Evolutionary conservation across 1,140 invertebrate species (phyloP).

Genomic region (Cherax quadricarinatus): DNA sequence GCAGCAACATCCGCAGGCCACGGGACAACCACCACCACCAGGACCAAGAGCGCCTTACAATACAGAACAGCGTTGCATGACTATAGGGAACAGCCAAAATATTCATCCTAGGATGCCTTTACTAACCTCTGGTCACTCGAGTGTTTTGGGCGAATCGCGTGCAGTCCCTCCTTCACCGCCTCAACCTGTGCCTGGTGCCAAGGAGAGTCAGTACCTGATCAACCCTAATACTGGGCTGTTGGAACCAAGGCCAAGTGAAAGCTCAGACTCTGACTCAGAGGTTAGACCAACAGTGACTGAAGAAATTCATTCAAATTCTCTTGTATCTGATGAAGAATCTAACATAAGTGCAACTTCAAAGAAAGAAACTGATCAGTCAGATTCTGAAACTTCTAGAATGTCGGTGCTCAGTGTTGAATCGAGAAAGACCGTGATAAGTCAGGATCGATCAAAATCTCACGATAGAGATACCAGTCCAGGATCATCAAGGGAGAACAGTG

Average conservation of each 20-base stretch:
- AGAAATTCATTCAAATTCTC: constrained; percentile 79
- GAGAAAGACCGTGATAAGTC: constrained; percentile 39
- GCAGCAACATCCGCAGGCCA: constrained; percentile 70
- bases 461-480: constrained; percentile 70
- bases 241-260: constrained; percentile 83
- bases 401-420: constrained; percentile 78
- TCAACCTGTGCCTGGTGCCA: constrained; percentile 38
- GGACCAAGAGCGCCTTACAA: constrained; percentile 28
- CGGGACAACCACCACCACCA: constrained; percentile 68
- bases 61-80: constrained; percentile 30
- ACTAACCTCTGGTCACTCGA: constrained; percentile 9
- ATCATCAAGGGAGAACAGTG: constrained; percentile 60
- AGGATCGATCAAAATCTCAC: constrained; percentile 69
- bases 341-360: constrained; percentile 69
- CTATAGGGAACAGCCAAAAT: background rate
- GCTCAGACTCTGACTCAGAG: constrained; percentile 74
- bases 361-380: constrained; percentile 80
- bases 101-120: constrained; percentile 42
- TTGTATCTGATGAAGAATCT: constrained; percentile 78
- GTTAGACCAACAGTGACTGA: constrained; percentile 74
- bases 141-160: constrained; percentile 15
- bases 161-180: constrained; percentile 47
- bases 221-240: constrained; percentile 92
- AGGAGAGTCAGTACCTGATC: constrained; percentile 86
- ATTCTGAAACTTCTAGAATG: constrained; percentile 81